Percentiles rank a stretch among this genome's conserved stretches.
Evolutionary conservation across 2,113 vertebrate genomes (phyloP).

Genomic region (Anolis carolinensis): DNA sequence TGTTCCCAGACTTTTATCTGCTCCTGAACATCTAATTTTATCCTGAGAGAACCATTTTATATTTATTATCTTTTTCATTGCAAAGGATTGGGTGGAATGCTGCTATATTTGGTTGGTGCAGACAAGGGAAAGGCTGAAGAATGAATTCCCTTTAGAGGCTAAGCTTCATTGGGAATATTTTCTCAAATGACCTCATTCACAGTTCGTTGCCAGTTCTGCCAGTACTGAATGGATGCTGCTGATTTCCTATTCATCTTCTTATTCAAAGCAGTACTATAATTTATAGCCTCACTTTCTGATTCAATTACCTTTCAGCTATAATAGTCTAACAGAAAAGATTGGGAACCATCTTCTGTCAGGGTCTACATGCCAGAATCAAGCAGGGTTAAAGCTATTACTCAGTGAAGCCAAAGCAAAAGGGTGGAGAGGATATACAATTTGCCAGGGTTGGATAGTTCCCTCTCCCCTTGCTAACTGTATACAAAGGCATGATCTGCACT

Average conservation of each 20-base stretch:
- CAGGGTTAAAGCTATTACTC: not conserved
- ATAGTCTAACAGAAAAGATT: not conserved
- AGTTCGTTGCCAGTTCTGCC: not conserved
- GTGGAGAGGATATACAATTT: not conserved
- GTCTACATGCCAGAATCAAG: not conserved
- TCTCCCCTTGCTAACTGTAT: too few species aligned
- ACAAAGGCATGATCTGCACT: too few species aligned
- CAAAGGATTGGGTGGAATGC: constrained; percentile 11
- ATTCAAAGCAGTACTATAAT: not conserved
- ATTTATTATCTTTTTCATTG: not conserved
- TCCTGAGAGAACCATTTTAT: not conserved
- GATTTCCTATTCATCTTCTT: not conserved
- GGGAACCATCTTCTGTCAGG: not conserved
- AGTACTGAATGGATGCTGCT: not conserved
- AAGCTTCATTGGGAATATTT: constrained; percentile 12
- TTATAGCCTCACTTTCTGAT: not conserved
- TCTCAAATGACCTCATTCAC: constrained; percentile 9
- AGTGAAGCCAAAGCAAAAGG: not conserved
- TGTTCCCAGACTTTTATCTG: constrained; percentile 13
- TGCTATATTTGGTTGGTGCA: constrained; percentile 26
- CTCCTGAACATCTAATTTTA: constrained; percentile 20
- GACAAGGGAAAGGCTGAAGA: not conserved
- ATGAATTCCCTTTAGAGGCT: constrained; percentile 21
- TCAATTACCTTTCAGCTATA: not conserved
- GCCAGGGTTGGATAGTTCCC: not conserved